A percentile compares a stretch with the other conserved stretches of the same genome.
Conservation (phyloP, 2,113 vertebrate species). For the Eubucco bourcierii region DNA sequence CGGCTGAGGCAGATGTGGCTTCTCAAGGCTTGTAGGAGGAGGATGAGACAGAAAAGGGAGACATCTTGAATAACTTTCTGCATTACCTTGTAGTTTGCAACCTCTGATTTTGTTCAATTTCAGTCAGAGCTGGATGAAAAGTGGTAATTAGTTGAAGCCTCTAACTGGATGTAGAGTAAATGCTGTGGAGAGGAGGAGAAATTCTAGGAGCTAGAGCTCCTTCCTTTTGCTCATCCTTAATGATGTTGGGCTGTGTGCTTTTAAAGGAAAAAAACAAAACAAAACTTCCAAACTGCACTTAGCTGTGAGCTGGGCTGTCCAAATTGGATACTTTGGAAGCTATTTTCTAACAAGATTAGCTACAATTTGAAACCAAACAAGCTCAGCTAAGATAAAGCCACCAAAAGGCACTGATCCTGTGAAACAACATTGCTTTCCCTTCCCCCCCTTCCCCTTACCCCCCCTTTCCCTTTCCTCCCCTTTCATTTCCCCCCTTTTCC, state of each 20-base stretch:
- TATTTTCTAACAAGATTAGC: not conserved
- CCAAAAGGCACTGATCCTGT: not conserved
- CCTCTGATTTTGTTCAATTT: not conserved
- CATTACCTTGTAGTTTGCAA: not conserved
- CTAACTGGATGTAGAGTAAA: not conserved
- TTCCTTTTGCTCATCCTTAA: not conserved
- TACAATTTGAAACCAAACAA: not conserved
- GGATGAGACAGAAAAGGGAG: not conserved
- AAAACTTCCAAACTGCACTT: not conserved
- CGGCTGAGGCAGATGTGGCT: not conserved
- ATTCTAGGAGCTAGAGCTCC: not conserved
- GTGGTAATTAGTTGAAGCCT: slow-evolving; percentile 27
- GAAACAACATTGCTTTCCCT: not conserved
- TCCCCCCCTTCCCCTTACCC: too few species aligned
- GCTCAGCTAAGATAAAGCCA: not conserved
- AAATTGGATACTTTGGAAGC: not conserved
- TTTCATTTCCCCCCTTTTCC: too few species aligned
- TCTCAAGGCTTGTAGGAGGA: not conserved
- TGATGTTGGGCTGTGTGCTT: not conserved
- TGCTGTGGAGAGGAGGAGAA: slow-evolving; percentile 32
- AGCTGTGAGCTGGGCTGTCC: not conserved
- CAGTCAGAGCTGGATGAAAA: not conserved
- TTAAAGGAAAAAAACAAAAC: not conserved
- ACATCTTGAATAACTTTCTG: slow-evolving; percentile 52
- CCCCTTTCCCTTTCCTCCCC: too few species aligned